Percentiles rank a stretch among this genome's conserved stretches.
These are phyloP conservation scores for Hydrozoanthus tunicans DNA, from an alignment of 64 coral and sea anemone genomes.

Conservation along the genomic window DNA sequence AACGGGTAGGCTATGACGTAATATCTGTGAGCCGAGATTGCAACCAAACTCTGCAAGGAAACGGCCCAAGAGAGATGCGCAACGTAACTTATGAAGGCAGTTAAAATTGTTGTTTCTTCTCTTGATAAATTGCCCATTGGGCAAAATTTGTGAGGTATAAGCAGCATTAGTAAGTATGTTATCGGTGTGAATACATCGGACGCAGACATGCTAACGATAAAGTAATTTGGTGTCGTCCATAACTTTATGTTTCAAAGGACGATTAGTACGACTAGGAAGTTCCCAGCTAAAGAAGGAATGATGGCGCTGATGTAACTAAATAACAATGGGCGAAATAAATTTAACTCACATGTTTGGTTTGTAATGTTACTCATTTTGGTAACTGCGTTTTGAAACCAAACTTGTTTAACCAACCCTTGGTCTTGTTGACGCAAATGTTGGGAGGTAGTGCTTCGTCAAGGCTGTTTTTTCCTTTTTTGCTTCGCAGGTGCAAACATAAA, in stretches of 20 bases:
- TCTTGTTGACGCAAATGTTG: background rate
- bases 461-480: too few relatives aligned
- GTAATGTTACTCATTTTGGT: background rate
- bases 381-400: background rate
- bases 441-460: background rate
- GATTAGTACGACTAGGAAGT: slow-evolving; percentile 8
- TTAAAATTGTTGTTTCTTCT: background rate
- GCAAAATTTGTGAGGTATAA: background rate
- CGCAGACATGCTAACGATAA: background rate
- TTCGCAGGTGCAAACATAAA: too few relatives aligned
- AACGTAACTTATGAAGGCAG: background rate
- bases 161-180: background rate
- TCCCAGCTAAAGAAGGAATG: background rate
- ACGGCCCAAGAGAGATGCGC: background rate
- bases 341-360: too few relatives aligned
- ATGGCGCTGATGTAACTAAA: background rate
- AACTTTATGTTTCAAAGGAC: background rate
- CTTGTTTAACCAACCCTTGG: too few relatives aligned
- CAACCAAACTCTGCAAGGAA: slow-evolving; percentile 12
- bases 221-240: background rate
- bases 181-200: background rate
- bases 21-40: background rate
- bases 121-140: background rate
- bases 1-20: slow-evolving; percentile 7
- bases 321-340: background rate